A percentile compares a stretch with the other conserved stretches of the same genome.
phyloP scores from a whole-genome alignment of 2,888 invertebrate species.

The Drosophila tripunctata region DNA sequence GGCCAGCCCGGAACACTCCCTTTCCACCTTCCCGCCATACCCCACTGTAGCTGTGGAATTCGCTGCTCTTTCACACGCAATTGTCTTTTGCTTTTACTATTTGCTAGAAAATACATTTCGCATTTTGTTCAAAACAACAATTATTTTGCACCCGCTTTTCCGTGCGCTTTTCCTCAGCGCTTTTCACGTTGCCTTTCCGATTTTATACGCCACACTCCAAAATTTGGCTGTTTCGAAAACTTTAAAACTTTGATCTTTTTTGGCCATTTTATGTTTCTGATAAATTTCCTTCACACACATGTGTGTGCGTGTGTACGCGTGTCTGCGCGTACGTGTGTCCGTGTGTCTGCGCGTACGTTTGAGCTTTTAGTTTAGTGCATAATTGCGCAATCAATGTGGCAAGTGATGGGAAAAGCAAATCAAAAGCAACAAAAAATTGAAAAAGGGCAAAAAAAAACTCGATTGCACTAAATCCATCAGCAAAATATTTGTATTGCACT shows the following conservation, averaged over 20 bases:
- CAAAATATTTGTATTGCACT: not conserved
- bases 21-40: not conserved
- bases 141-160: constrained; percentile 35
- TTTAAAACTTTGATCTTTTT: constrained; percentile 35
- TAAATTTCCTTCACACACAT: constrained; percentile 41
- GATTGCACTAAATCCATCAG: constrained; percentile 12
- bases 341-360: not conserved
- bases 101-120: constrained; percentile 40
- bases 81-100: constrained; percentile 45
- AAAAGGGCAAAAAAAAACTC: too few species aligned
- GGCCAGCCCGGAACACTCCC: not conserved
- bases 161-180: not conserved
- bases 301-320: not conserved
- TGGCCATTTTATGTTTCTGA: constrained; percentile 13
- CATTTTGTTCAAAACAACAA: constrained; percentile 39
- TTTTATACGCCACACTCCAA: constrained; percentile 1
- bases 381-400: constrained; percentile 69
- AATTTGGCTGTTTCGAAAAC: constrained; percentile 26
- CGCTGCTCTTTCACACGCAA: constrained; percentile 15
- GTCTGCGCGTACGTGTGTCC: not conserved
- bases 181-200: not conserved
- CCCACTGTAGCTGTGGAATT: not conserved
- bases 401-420: not conserved
- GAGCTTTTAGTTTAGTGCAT: constrained; percentile 69
- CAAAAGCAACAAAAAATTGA: too few species aligned